Conservation (phyloP, 2,113 vertebrate species). For the Entomyzon cyanotis region DNA sequence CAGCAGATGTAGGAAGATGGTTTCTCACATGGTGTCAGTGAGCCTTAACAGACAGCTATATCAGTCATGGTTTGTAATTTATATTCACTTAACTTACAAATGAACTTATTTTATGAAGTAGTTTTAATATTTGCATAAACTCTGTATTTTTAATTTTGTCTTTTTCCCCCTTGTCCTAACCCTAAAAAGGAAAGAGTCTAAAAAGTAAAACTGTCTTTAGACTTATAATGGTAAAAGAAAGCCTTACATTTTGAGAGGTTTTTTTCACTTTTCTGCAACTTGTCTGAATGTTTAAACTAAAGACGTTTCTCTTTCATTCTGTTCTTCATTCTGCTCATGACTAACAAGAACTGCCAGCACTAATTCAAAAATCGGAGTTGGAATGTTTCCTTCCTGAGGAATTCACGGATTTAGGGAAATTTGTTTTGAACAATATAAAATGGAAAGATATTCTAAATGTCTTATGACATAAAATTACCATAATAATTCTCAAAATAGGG, state of each 20-base stretch:
- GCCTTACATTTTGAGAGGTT: not conserved
- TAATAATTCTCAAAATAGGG: not conserved
- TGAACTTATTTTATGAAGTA: not conserved
- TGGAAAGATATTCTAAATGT: not conserved
- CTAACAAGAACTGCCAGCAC: constrained; percentile 6
- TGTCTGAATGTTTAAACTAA: not conserved
- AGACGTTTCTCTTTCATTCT: not conserved
- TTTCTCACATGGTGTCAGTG: not conserved
- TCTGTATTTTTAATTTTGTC: not conserved
- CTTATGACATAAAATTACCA: not conserved
- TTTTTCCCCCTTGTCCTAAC: not conserved
- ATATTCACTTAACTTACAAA: not conserved
- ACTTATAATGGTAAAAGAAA: not conserved
- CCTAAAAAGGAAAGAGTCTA: not conserved
- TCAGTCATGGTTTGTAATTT: not conserved
- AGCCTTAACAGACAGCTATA: not conserved
- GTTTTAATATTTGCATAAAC: not conserved
- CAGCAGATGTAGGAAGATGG: not conserved
- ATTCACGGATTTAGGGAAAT: not conserved
- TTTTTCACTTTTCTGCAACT: not conserved
- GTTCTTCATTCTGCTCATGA: not conserved
- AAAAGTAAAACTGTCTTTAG: not conserved
- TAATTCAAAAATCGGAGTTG: not conserved
- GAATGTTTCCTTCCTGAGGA: not conserved
- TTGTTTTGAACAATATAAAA: not conserved